Evolutionary conservation across 2,113 vertebrate species (phyloP).

Genomic region (Oceanodroma tethys): DNA sequence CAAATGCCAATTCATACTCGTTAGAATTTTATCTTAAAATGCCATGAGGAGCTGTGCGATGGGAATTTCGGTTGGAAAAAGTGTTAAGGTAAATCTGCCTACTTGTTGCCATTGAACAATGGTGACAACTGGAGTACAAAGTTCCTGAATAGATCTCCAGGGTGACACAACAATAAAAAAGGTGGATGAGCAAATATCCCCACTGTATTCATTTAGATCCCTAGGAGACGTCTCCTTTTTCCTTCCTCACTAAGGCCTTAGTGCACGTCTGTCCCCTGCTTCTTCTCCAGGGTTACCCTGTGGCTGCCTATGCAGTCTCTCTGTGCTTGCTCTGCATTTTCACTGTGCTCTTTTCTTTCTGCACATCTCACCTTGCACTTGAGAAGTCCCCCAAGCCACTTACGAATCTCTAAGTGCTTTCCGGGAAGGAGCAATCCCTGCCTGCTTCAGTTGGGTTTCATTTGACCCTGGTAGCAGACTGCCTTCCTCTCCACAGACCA

Average conservation of each 20-base stretch:
- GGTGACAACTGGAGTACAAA: background rate
- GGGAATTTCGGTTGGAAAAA: background rate
- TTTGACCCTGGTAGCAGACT: background rate
- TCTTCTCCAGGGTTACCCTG: background rate
- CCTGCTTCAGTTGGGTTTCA: background rate
- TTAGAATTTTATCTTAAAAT: background rate
- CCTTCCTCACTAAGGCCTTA: background rate
- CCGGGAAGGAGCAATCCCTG: background rate
- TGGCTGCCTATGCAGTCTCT: background rate
- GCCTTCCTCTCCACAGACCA: background rate
- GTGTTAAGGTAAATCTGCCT: background rate
- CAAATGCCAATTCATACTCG: background rate
- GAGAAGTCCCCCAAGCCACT: background rate
- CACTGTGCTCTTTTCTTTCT: background rate
- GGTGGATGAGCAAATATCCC: background rate
- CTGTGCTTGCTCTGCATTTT: background rate
- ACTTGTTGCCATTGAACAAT: fast-evolving
- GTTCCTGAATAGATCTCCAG: background rate
- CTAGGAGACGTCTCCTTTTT: background rate
- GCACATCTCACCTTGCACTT: background rate
- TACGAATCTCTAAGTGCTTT: background rate
- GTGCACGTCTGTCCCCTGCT: background rate
- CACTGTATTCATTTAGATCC: background rate
- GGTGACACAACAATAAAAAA: background rate
- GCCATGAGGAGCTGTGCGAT: background rate